phyloP scores from a whole-genome alignment of 2,888 invertebrate species.

The Nineta flava region DNA sequence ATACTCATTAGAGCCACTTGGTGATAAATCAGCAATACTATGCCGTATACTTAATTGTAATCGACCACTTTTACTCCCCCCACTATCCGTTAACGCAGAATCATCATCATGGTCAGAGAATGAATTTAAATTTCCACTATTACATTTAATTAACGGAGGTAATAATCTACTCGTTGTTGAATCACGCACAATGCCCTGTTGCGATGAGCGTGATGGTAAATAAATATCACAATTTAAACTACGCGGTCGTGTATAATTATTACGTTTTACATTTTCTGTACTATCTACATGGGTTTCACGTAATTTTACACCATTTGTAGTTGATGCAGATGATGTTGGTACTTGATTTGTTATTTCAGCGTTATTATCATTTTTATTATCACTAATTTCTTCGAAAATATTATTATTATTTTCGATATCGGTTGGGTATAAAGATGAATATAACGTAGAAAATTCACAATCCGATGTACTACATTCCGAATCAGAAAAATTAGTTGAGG shows the following conservation, averaged over 20 bases:
- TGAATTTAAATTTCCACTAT: slow-evolving; percentile 2
- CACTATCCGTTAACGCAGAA: background rate
- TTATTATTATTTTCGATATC: background rate
- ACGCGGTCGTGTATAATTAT: background rate
- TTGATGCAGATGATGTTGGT: background rate
- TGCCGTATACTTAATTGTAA: slow-evolving; percentile 3
- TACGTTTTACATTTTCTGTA: background rate
- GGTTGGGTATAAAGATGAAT: background rate
- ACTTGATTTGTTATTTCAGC: background rate
- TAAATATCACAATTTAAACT: slow-evolving; percentile 5
- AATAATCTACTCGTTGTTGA: background rate
- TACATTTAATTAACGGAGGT: slow-evolving; percentile 4
- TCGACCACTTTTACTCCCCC: background rate
- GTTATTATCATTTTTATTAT: background rate
- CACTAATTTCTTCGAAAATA: background rate
- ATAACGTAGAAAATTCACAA: background rate
- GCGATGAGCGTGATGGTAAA: background rate
- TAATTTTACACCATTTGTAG: background rate
- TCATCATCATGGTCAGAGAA: background rate
- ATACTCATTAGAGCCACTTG: slow-evolving; percentile 3
- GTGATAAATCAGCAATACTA: slow-evolving; percentile 6
- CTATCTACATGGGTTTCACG: slow-evolving; percentile 5
- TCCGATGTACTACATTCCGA: slow-evolving; percentile 1
- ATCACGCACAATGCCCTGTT: background rate
- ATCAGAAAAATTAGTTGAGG: background rate